Evolutionary conservation across 2,888 invertebrate genomes (phyloP), one percentile per base, ranked within the genome.

Genomic region (Chymomyza caudatula): DNA sequence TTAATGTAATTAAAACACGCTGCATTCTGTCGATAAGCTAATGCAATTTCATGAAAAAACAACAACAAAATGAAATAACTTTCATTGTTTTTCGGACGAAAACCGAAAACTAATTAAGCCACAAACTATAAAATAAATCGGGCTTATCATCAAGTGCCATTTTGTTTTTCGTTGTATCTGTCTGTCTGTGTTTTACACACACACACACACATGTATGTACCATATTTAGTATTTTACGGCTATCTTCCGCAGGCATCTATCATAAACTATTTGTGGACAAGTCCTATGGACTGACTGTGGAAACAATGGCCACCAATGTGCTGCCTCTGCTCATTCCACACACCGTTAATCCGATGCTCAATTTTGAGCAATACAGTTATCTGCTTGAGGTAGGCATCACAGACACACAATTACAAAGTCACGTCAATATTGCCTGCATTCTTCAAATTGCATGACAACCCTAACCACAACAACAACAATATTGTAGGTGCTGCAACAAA

Each of bases 241-340:
- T 19, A 20, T 29, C 15, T 25, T 74, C 92, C 91, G 51, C 92
- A 98, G 98, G 95, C 91, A 96, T 98, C 87, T 98, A 98, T 92
- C 94, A 96, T 87, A 92, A 95, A 87, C 95, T 98, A 94, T 92
- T 98, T 79, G 93, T 94, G 88, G 97, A 98, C 90, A 96, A 95
- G 90, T 96, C 95, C 88, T 98, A 96, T 90, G 97, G 97, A 47
- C 91, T 98, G 77, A 96, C 96, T 3, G 94, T 97, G 55, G 96
- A 95, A 88, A 92, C 97, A 83, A 96, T 98, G 94, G 98, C 98
- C 5, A 97, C 96, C 11, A 94, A 96, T 88, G 96, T 98, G 85
- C 95, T 98, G 93, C 98, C 98, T 5, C 94, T 96, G 13, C 92
- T 98, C 60, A 94, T 97, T 65, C 98, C 98, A 19, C 97, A 97